phyloP scores from a whole-genome alignment of 2,113 vertebrate genomes.

The Heterotis niloticus region DNA sequence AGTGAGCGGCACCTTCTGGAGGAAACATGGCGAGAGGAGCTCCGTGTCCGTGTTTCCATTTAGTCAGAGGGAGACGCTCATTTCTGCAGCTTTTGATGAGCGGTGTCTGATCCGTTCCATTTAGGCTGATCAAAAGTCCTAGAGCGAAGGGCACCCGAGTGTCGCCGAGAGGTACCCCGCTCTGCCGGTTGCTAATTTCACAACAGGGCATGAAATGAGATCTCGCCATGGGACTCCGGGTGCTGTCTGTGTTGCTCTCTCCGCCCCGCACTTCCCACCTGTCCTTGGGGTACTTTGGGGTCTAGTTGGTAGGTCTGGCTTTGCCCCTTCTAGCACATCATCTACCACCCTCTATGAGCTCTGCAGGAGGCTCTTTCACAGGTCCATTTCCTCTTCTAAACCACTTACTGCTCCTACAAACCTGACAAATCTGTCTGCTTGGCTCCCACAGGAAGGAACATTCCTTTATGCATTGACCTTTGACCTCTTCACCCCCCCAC shows the following conservation, averaged over 20 bases:
- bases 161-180: background rate
- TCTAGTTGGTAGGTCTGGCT: background rate
- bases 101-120: background rate
- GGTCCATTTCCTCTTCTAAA: background rate
- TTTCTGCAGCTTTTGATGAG: background rate
- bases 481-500: too few relatives aligned
- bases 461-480: too few relatives aligned
- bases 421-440: background rate
- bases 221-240: conserved; percentile 11
- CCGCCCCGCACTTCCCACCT: conserved; percentile 1
- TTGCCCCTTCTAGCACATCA: background rate
- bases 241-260: conserved; percentile 1
- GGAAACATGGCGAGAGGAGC: background rate
- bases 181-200: background rate
- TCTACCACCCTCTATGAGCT: background rate
- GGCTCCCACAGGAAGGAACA: too few relatives aligned
- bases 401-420: background rate
- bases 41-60: background rate
- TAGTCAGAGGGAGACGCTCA: background rate
- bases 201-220: conserved; percentile 9
- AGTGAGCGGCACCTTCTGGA: background rate
- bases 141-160: background rate
- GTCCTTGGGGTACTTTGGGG: background rate
- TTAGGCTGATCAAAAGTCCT: conserved; percentile 10
- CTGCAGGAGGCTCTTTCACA: background rate